Base-by-base conservation (phyloP, 2,113 vertebrate genomes). In the Hippocampus mohnikei region DNA sequence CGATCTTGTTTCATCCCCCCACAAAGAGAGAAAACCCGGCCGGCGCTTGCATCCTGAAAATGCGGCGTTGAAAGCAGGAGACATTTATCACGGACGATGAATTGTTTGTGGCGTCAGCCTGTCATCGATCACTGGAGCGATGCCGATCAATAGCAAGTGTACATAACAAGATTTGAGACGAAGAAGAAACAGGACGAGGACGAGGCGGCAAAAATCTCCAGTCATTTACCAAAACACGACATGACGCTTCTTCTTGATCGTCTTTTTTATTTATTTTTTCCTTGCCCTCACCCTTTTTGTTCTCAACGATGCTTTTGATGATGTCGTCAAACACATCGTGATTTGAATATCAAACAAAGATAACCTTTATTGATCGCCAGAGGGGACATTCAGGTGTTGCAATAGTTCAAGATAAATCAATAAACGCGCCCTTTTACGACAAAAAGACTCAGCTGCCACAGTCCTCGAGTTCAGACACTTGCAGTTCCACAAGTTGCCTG, bases 81-180 rank as follows among this genome's bases (percentile, higher is more conserved):
- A 71, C 44, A 78, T 80, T 67, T 70, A 80, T 83, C 79, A 78
- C 53, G 67, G 71, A 72, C 68, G 70, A 79, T 70, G 59, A 29
- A 53, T 41, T 60, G 66, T 65, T 27, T 66, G 33, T 25, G 46
- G 70, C 27, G 58, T 69, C 15, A 55, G 75, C n/a, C 44, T 73
- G 37, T 59, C 44, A 76, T 70, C 79, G 73, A 82, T 80, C 33
- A 33, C n/a, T 46, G 66, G 25, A 73, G 6, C 2, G 53, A 77
- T 72, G 58, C 37, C 29, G 61, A 83, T 89, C 84, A 80, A 88
- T 88, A 84, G n/a, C 52, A 48, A 52, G 75, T 73, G 59, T 72
- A 59, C 77, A 72, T 48, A 40, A 41, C 71, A 59, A 18, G 56
- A 58, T 74, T 77, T 18, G 20, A 72, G n/a, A 21, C 21, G 2